phyloP scores from a whole-genome alignment of 2,113 vertebrate genomes.

The Elanus axillaris region DNA sequence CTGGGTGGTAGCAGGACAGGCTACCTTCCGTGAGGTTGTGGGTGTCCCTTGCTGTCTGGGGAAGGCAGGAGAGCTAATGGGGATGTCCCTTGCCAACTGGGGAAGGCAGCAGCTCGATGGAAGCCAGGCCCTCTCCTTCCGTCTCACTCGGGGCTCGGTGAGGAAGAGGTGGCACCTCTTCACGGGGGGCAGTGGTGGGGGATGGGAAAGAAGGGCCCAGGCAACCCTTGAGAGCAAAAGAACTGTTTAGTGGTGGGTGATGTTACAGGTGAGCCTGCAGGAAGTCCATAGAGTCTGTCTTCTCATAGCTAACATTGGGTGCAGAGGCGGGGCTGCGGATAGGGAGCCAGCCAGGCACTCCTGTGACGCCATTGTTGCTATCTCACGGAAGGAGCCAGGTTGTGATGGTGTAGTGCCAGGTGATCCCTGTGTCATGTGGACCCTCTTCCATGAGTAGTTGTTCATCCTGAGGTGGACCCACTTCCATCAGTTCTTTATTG shows the following conservation, averaged over 20 bases:
- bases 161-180: too few species aligned
- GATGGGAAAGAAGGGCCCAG: background rate
- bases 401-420: background rate
- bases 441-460: too few species aligned
- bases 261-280: background rate
- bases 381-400: background rate
- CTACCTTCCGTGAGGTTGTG: too few species aligned
- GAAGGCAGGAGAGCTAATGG: too few species aligned
- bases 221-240: background rate
- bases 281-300: background rate
- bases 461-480: background rate
- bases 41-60: too few species aligned
- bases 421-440: too few species aligned
- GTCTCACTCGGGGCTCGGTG: too few species aligned
- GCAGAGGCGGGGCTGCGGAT: too few species aligned
- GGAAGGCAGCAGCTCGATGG: too few species aligned
- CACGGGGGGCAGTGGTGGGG: rapidly evolving
- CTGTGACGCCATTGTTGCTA: background rate
- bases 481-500: background rate
- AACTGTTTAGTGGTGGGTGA: background rate
- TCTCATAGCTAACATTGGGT: background rate
- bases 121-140: too few species aligned
- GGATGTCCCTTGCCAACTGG: too few species aligned
- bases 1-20: too few species aligned
- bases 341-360: background rate